phyloP scores from a whole-genome alignment of 2,113 vertebrate genomes.

The Triplophysa siluroides region DNA sequence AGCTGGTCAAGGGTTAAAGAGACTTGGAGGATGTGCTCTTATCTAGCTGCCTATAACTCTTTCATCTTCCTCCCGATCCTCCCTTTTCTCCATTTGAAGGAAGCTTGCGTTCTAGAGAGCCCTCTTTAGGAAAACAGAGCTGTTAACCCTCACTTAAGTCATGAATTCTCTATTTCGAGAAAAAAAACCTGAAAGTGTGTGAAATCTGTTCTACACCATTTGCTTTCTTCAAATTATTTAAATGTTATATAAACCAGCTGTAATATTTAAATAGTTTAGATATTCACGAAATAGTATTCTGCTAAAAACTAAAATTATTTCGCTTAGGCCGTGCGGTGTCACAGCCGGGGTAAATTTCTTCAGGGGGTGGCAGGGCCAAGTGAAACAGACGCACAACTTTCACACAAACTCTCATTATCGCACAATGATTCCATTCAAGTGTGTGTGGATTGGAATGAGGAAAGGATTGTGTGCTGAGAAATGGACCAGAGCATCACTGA shows the following conservation, averaged over 20 bases:
- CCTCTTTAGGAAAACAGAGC: neutral
- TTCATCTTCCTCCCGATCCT: conserved; percentile 35
- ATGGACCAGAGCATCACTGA: conserved; percentile 28
- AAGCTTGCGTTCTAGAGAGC: neutral
- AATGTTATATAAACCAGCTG: too few species aligned
- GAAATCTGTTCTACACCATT: neutral
- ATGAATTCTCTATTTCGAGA: neutral
- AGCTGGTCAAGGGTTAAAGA: conserved; percentile 2
- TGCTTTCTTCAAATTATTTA: neutral
- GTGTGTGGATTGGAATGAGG: conserved; percentile 40
- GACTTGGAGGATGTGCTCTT: conserved; percentile 7
- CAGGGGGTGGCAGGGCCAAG: neutral
- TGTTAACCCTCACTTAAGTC: neutral
- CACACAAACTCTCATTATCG: neutral
- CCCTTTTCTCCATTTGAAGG: conserved; percentile 12
- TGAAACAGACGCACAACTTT: conserved; percentile 30
- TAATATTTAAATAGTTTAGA: too few species aligned
- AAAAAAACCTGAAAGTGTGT: too few species aligned
- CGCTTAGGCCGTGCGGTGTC: too few species aligned
- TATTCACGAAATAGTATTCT: too few species aligned
- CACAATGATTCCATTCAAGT: conserved; percentile 57
- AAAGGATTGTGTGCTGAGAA: conserved; percentile 55
- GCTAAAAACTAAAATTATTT: too few species aligned
- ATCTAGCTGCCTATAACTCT: conserved; percentile 34
- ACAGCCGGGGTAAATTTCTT: neutral